Evolutionary conservation across 2,113 vertebrate genomes (phyloP), one percentile per base, ranked within the genome.

Genomic region (Bufo gargarizans): DNA sequence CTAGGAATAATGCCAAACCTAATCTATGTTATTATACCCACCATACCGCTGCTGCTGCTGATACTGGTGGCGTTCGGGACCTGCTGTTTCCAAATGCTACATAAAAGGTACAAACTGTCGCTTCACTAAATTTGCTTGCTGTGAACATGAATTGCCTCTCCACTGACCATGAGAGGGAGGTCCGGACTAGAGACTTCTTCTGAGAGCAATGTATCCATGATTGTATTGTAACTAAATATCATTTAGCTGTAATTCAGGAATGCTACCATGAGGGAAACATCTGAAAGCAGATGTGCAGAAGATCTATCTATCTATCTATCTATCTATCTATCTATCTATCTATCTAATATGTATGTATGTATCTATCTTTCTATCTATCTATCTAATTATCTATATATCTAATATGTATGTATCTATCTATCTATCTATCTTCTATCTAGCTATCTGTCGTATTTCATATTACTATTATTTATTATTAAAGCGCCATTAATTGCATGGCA

Each of bases 11-110:
- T 99, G 93, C 96, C 95, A 0, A 96, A 96, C 89, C 92, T 99
- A 93, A 96, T 99, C 90, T 99, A 99, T 77, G 96, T 99, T 2
- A 93, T 98, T 91, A 98, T 99, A 91, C 98, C 98, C 71, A 97
- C 98, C 47, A 98, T 99, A 92, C 98, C 98, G 1, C 93, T 99
- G 80, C 94, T 99, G 53, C 94, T 99, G 91, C 93, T 99, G 93
- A 98, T 99, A 94, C 90, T 99, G 90, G 97, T 98, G 93, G 98
- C 97, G 90, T 97, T 98, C 89, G 97, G 96, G 84, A 98, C 96
- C 6, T 98, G 97, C 92, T 99, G 97, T 92, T 96, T 97, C 91
- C 98, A 98, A 95, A 97, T 96, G 96, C 83, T 99, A 65, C 96
- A 96, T 92, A 95, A 95, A 93, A 98, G 97, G 97, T 98, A 93